phyloP scores from a whole-genome alignment of 2,888 invertebrate species.

The Trisateles emortualis region DNA sequence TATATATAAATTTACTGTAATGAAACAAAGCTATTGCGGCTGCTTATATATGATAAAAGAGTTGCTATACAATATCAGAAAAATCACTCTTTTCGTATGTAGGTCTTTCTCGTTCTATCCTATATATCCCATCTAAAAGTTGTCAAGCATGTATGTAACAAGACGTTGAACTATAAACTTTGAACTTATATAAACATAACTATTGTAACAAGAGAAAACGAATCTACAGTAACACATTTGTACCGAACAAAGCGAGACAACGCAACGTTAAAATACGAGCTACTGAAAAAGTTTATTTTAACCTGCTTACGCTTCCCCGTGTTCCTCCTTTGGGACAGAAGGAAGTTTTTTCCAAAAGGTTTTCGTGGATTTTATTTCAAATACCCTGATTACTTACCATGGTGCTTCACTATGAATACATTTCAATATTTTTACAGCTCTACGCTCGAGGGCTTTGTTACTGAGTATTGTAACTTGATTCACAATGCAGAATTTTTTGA shows the following conservation, averaged over 20 bases:
- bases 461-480: constrained; percentile 22
- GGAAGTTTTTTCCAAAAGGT: constrained; percentile 58
- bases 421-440: constrained; percentile 63
- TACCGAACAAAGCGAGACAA: constrained; percentile 28
- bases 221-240: constrained; percentile 19
- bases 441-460: constrained; percentile 35
- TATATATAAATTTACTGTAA: no score
- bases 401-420: constrained; percentile 66
- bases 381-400: constrained; percentile 58
- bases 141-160: no score
- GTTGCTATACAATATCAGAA: no score
- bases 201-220: neutral
- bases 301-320: constrained; percentile 59
- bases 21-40: no score
- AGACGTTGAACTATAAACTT: no score
- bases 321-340: constrained; percentile 57
- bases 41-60: no score
- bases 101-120: no score
- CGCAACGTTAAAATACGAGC: constrained; percentile 53
- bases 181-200: neutral
- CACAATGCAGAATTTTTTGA: constrained; percentile 21
- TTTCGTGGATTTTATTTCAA: constrained; percentile 66
- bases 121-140: no score
- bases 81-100: no score
- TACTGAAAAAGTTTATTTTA: constrained; percentile 63